Conservation (phyloP, 2,797 vertebrate species). For the Etheostoma nigrum region DNA sequence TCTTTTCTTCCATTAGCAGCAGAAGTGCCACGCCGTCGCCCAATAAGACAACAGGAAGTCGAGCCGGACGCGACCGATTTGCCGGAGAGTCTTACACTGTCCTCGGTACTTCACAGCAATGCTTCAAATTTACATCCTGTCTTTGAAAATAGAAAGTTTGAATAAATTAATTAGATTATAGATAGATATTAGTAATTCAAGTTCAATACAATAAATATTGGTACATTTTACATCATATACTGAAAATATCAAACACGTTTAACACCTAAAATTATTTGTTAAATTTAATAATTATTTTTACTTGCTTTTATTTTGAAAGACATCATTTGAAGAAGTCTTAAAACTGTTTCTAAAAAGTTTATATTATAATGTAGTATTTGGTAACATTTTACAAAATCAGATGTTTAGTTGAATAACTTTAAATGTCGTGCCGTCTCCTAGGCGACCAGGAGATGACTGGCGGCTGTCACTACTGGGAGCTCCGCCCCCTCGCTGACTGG, state of each 20-base stretch:
- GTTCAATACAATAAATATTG: background rate
- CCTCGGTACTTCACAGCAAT: slow-evolving; percentile 83
- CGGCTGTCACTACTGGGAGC: slow-evolving; percentile 95
- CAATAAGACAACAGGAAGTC: slow-evolving; percentile 84
- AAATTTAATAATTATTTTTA: background rate
- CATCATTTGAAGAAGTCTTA: too few relatives aligned
- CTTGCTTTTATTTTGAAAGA: slow-evolving; percentile 1
- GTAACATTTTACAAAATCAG: too few relatives aligned
- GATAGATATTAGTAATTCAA: background rate
- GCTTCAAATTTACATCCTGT: too few relatives aligned
- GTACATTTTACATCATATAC: background rate
- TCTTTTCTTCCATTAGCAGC: slow-evolving; percentile 31
- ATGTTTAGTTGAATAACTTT: too few relatives aligned
- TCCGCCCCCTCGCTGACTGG: slow-evolving; percentile 91
- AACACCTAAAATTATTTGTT: background rate
- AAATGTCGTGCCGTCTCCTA: slow-evolving; percentile 53
- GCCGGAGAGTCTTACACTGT: slow-evolving; percentile 96
- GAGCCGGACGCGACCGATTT: slow-evolving; percentile 90
- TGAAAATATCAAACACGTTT: background rate
- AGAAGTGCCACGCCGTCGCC: slow-evolving; percentile 92
- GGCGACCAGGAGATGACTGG: slow-evolving; percentile 89
- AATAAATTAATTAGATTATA: background rate
- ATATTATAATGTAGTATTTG: too few relatives aligned
- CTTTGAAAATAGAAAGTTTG: background rate
- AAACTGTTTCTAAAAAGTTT: too few relatives aligned